Evolutionary conservation across 2,113 vertebrate genomes (phyloP).

Genomic region (Campylomormyrus tamandua): DNA sequence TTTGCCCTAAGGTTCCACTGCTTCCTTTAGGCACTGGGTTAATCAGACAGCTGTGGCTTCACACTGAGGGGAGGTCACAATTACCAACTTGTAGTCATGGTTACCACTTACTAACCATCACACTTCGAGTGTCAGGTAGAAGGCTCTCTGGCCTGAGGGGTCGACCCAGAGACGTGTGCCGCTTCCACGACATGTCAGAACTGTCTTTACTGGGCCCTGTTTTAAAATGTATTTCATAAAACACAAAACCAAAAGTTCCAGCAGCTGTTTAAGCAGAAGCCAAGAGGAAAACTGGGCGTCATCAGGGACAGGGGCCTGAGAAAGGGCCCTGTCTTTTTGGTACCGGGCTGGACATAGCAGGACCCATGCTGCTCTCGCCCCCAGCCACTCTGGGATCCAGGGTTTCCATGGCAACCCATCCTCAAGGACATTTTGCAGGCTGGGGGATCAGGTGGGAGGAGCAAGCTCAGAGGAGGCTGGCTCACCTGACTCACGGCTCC

Average conservation of each 20-base stretch:
- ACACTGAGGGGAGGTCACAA: background rate
- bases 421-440: slow-evolving; percentile 59
- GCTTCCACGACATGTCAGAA: background rate
- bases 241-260: background rate
- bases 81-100: background rate
- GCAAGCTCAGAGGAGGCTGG: slow-evolving; percentile 35
- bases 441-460: slow-evolving; percentile 42
- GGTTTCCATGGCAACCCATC: slow-evolving; percentile 68
- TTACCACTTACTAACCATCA: background rate
- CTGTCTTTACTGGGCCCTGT: background rate
- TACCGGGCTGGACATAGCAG: background rate
- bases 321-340: background rate
- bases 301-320: background rate
- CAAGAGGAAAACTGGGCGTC: background rate
- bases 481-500: slow-evolving; percentile 2
- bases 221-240: background rate
- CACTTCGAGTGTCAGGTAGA: background rate
- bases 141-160: too few species aligned
- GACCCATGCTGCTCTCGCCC: slow-evolving; percentile 50
- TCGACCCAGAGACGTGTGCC: background rate
- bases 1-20: background rate
- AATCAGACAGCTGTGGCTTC: background rate
- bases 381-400: slow-evolving; percentile 50
- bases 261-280: background rate
- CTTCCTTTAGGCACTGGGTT: background rate